Evolutionary conservation across 2,888 invertebrate genomes (phyloP).

Genomic region (Halocaridina rubra): DNA sequence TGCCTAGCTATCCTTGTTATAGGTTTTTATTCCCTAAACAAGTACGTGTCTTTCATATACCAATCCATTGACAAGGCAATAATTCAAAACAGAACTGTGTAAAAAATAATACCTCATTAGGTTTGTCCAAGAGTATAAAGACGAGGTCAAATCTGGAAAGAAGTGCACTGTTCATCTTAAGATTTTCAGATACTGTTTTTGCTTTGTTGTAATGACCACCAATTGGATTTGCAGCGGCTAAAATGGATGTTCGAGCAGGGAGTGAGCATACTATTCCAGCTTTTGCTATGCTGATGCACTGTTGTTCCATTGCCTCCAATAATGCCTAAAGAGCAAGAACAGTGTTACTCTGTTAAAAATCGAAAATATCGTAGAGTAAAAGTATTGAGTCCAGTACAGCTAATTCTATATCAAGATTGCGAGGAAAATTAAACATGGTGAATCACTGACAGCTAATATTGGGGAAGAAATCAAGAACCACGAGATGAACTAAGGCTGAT

Average conservation of each 20-base stretch:
- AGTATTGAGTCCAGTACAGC: too few species aligned
- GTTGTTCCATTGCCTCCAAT: conserved; percentile 95
- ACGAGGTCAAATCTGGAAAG: conserved; percentile 93
- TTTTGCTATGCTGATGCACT: conserved; percentile 89
- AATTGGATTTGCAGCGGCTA: conserved; percentile 93
- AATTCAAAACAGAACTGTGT: not conserved
- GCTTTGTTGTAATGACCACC: conserved; percentile 78
- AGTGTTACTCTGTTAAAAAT: too few species aligned
- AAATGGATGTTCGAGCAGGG: conserved; percentile 84
- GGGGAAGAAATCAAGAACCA: too few species aligned
- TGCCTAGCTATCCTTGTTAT: too few species aligned
- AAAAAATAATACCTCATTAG: conserved; percentile 75
- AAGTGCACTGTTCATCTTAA: conserved; percentile 85
- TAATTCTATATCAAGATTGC: too few species aligned
- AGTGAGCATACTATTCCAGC: conserved; percentile 87
- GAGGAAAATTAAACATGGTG: too few species aligned
- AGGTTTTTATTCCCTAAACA: too few species aligned
- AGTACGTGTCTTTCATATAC: too few species aligned
- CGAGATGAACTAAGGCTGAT: too few species aligned
- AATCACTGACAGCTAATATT: too few species aligned
- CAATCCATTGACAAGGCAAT: too few species aligned
- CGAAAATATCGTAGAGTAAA: too few species aligned
- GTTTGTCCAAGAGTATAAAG: conserved; percentile 88
- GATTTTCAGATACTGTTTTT: conserved; percentile 89
- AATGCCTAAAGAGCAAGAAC: conserved; percentile 75